A percentile compares a stretch with the other conserved stretches of the same genome.
Conservation (phyloP, 1,140 invertebrate genomes). For the Drosophila setifemur region DNA sequence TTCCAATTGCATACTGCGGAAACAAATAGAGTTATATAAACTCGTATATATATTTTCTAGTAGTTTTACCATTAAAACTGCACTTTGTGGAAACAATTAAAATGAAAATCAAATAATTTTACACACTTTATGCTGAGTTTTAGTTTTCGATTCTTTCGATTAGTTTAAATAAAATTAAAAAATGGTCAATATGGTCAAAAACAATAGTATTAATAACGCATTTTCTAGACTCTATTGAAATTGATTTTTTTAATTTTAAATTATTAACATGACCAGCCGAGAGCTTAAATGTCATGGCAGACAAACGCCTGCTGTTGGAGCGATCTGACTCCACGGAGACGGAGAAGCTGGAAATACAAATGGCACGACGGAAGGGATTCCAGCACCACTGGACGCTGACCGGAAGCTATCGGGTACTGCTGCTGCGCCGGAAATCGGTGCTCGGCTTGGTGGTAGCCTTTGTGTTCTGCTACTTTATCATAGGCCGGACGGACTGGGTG, state of each 20-base stretch:
- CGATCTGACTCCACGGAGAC: constrained; percentile 8
- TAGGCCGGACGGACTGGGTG: constrained; percentile 39
- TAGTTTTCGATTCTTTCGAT: too few species aligned
- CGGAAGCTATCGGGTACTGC: constrained; percentile 7
- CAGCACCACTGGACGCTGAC: constrained; percentile 1
- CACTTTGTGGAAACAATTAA: too few species aligned
- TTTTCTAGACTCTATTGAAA: not conserved
- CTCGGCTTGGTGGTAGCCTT: constrained; percentile 38
- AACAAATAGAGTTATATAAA: too few species aligned
- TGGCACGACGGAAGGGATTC: not conserved
- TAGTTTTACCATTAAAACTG: too few species aligned
- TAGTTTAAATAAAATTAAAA: not conserved
- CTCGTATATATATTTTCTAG: too few species aligned
- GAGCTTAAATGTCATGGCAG: constrained; percentile 41
- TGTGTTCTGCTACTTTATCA: constrained; percentile 54
- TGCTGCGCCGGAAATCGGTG: constrained; percentile 43
- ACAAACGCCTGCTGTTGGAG: constrained; percentile 45
- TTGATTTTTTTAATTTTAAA: not conserved
- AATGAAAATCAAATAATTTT: too few species aligned
- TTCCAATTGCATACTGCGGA: too few species aligned
- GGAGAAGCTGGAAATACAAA: constrained; percentile 7
- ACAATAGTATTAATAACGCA: too few species aligned
- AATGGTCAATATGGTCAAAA: too few species aligned
- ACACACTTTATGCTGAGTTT: too few species aligned
- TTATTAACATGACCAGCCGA: not conserved